phyloP scores from a whole-genome alignment of 2,113 vertebrate species.

The Gasterosteus aculeatus region DNA sequence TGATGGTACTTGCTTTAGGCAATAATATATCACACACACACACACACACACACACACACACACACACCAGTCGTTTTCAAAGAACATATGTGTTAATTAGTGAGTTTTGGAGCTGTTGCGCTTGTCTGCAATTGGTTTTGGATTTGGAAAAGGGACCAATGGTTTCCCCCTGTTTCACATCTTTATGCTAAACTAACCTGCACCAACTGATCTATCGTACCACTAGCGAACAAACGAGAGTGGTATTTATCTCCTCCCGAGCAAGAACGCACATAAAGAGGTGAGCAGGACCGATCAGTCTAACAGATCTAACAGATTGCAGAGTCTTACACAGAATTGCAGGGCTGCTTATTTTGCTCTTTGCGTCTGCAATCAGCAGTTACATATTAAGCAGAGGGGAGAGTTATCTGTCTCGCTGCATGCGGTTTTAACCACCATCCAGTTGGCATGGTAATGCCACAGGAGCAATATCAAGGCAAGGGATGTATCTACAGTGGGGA shows the following conservation, averaged over 20 bases:
- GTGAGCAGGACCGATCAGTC: slow-evolving; percentile 22
- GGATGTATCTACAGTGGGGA: slow-evolving; percentile 35
- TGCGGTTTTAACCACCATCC: slow-evolving; percentile 24
- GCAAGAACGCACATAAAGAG: not conserved
- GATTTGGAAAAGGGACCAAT: not conserved
- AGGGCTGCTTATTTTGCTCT: slow-evolving; percentile 52
- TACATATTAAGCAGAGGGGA: slow-evolving; percentile 28
- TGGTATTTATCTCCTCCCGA: not conserved
- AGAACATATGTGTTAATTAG: not conserved
- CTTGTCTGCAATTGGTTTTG: not conserved
- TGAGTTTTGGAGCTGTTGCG: not conserved
- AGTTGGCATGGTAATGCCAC: slow-evolving; percentile 42
- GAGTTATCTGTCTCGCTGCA: slow-evolving; percentile 18
- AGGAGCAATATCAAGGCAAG: slow-evolving; percentile 46
- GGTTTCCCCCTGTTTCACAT: too few relatives aligned
- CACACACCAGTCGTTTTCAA: not conserved
- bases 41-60: too few relatives aligned
- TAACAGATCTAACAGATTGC: slow-evolving; percentile 52
- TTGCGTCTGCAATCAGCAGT: slow-evolving; percentile 60
- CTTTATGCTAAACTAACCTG: not conserved
- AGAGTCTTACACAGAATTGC: slow-evolving; percentile 57
- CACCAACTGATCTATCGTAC: too few relatives aligned
- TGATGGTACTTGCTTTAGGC: not conserved
- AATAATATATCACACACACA: not conserved
- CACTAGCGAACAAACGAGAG: not conserved